Base-by-base conservation (phyloP, 2,888 invertebrate species). In the Chrysodeixis includens region DNA sequence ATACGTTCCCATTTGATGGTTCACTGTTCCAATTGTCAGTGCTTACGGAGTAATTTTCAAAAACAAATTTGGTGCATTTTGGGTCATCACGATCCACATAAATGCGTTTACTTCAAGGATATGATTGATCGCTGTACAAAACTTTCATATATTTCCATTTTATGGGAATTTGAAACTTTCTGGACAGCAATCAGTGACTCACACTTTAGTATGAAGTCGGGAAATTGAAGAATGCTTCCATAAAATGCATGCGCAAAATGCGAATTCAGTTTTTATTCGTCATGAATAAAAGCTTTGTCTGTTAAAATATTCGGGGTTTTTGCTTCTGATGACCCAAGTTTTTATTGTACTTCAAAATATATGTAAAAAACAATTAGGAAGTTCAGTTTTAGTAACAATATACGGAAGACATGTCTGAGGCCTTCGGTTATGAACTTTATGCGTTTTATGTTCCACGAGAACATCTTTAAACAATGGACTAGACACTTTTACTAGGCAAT, bases 111-210 rank as follows among this genome's bases (percentile, higher is more conserved):
- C 9, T 12, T 14, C 4, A 14, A 35, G 35, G 14, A 14, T 35
- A 40, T n/a, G 40, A 40, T n/a, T 40, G 40, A 40, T 40, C 5
- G n/a, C 6, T 14, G 35, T 12, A 35, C 35, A 40, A 5, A 40
- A 40, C 40, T 40, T 40, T 40, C n/a, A n/a, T 7, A n/a, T 40
- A n/a, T n/a, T 1, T 40, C 26, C 26, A 0, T 40, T 40, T 40
- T 40, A 40, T 40, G 40, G 40, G 40, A 40, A 40, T n/a, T 40
- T 40, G 40, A 40, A 40, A 40, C 40, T 40, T 40, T 40, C 40
- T 6, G 40, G 14, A 40, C 40, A 40, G 40, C n/a, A 3, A 40
- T 40, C 40, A 40, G n/a, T 40, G 40, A 40, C 40, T 40, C 40
- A 40, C 12, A 2, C 40, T 40, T n/a, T 4, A n/a, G 40, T 40